Evolutionary conservation across 1,140 invertebrate genomes (phyloP), one percentile per base, ranked within the genome.

Genomic region (Zaprionus ghesquierei): DNA sequence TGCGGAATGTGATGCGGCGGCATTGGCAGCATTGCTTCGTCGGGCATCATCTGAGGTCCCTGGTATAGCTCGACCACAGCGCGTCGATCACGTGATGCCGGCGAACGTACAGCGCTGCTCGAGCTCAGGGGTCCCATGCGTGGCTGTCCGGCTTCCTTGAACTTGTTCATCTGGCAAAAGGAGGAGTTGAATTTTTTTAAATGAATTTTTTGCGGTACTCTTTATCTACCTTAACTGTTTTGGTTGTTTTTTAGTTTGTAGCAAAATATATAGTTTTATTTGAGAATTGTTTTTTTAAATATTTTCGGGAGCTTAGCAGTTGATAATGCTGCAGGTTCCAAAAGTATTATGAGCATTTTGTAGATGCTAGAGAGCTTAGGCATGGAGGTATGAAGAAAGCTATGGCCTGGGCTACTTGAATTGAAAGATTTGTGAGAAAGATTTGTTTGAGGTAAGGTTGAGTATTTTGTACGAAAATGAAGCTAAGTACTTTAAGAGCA

Each of bases 1-100:
- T 38, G 41, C 0, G 6, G 3, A 3, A 46, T 59, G 0, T 68
- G 55, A 54, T 80, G 78, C 2, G 78, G 78, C 22, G 78, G 78
- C 78, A 75, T 75, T 3, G 78, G 78, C 2, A 80, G 49, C 56
- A 75, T 59, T 1, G 66, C 77, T 5, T 72, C 77, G 4, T 80
- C 62, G 0, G 61, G 46, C 12, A 22, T 18, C 8, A 25, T 18
- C 13, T 72, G 77, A 0, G 25, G 22, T 2, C 61, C 77, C 1
- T 18, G 38, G 15, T 80, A 71, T 4, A 10, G 9, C 27, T 68
- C 61, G n/a, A 80, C 62, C 3, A 80, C 77, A 5, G 78, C 51
- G 0, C 78, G 56, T 20, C 78, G 78, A 5, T 29, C 44, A 0
- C 56, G 56, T 0, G 20, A 51, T 0, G 20, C 46, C 3, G 60